Evolutionary conservation across 2,797 vertebrate species (phyloP), one percentile per base, ranked within the genome.

Genomic region (Limosa lapponica): DNA sequence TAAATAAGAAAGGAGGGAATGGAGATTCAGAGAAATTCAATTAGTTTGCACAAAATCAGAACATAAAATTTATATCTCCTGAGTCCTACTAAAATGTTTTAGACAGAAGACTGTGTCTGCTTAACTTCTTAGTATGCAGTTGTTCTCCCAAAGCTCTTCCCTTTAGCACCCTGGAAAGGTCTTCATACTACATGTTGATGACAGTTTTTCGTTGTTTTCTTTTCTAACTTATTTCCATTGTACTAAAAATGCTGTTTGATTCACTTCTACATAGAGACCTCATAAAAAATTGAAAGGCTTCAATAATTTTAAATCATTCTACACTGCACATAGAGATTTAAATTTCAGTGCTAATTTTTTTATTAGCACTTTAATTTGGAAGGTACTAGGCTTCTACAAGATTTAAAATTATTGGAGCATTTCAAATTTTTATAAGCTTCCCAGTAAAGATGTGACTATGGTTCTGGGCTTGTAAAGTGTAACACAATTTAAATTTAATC

Each of bases 341-440:
- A 98, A 97, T 97, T 98, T 97, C 95, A 94, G 78, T 86, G 77
- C 22, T 97, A 97, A 96, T 98, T 98, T 98, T 96, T 97, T 98
- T 97, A 98, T 98, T 98, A 98, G 70, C 79, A 96, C 85, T 98
- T 97, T 97, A 97, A 98, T 98, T 98, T 98, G 91, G 96, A 97
- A 96, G 93, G 43, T 96, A 95, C 92, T 67, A 96, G 95, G 78
- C 95, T 98, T 96, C 93, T 96, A 97, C 93, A 98, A 97, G 97
- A 98, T 97, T 98, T 97, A 97, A 98, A 98, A 98, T 97, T 98
- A 98, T 97, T 97, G 95, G 85, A 98, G 87, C 96, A 97, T 97
- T 98, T 98, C 97, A 98, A 98, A 98, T 96, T 98, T 98, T 98
- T 98, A 98, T 98, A 98, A 98, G 97, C 92, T 97, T 97, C 96